Conservation (phyloP, 2,888 invertebrate genomes). For the Polydrusus cervinus region DNA sequence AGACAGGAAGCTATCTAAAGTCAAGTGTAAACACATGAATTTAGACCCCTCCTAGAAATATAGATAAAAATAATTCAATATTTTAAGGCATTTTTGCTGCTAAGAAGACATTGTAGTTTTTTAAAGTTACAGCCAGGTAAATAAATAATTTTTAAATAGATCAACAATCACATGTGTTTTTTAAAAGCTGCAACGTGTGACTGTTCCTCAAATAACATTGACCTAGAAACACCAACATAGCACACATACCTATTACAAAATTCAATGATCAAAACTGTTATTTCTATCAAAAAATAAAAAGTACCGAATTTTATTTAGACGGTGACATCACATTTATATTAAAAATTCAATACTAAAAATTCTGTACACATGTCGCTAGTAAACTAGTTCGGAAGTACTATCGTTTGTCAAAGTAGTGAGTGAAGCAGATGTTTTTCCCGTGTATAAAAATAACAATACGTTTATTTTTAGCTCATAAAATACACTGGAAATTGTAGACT, state of each 20-base stretch:
- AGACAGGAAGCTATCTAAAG: not conserved
- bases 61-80: not conserved
- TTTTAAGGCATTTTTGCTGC: too few species aligned
- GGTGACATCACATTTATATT: conserved; percentile 49
- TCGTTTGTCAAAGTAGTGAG: conserved; percentile 11
- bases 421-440: conserved; percentile 3
- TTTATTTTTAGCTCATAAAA: not conserved
- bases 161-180: too few species aligned
- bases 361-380: conserved; percentile 16
- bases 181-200: too few species aligned
- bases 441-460: not conserved
- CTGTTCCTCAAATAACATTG: conserved; percentile 7
- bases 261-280: not conserved
- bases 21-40: not conserved
- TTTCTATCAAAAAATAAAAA: conserved; percentile 23
- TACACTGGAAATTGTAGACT: not conserved
- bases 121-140: too few species aligned
- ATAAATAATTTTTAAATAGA: too few species aligned
- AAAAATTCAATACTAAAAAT: conserved; percentile 38
- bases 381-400: conserved; percentile 23
- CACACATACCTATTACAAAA: not conserved
- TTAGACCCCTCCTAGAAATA: not conserved
- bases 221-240: conserved; percentile 15
- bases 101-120: too few species aligned
- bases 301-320: conserved; percentile 25